phyloP scores from a whole-genome alignment of 2,888 invertebrate genomes.

The Theodoxus fluviatilis region DNA sequence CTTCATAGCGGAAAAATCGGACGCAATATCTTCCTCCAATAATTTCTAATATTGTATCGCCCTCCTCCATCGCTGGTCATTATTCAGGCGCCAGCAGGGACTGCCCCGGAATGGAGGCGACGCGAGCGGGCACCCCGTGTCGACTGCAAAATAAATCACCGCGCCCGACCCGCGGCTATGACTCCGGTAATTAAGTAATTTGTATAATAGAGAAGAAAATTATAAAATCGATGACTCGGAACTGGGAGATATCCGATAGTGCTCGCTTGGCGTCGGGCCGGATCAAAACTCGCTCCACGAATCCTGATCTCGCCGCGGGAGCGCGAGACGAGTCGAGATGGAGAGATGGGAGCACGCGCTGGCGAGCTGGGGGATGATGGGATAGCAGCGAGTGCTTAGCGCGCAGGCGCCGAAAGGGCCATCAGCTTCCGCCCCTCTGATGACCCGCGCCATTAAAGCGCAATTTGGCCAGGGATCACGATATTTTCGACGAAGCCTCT shows the following conservation, averaged over 20 bases:
- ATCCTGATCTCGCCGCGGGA: no score
- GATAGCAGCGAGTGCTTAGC: no score
- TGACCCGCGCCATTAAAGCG: no score
- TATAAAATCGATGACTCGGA: slow-evolving; percentile 39
- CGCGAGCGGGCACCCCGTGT: slow-evolving; percentile 29
- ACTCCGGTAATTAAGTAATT: slow-evolving; percentile 42
- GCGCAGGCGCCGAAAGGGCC: no score
- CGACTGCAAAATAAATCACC: slow-evolving; percentile 36
- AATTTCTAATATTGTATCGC: slow-evolving; percentile 34
- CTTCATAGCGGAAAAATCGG: slow-evolving; percentile 37
- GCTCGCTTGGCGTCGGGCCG: slow-evolving; percentile 25
- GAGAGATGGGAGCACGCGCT: no score
- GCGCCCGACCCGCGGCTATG: slow-evolving; percentile 27
- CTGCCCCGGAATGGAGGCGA: slow-evolving; percentile 27
- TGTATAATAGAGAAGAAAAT: slow-evolving; percentile 44
- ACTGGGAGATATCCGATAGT: slow-evolving; percentile 34
- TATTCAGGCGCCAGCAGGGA: slow-evolving; percentile 29
- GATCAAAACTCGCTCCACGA: no score
- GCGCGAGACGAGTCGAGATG: no score
- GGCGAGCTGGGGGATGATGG: no score
- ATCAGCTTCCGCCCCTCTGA: no score
- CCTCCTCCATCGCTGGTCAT: slow-evolving; percentile 24
- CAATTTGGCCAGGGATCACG: no score
- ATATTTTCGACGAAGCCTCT: no score
- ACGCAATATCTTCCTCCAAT: slow-evolving; percentile 35